Percentiles rank a stretch among this genome's conserved stretches.
Evolutionary conservation across 2,888 invertebrate species (phyloP).

Genomic region (Aporophyla nigra): DNA sequence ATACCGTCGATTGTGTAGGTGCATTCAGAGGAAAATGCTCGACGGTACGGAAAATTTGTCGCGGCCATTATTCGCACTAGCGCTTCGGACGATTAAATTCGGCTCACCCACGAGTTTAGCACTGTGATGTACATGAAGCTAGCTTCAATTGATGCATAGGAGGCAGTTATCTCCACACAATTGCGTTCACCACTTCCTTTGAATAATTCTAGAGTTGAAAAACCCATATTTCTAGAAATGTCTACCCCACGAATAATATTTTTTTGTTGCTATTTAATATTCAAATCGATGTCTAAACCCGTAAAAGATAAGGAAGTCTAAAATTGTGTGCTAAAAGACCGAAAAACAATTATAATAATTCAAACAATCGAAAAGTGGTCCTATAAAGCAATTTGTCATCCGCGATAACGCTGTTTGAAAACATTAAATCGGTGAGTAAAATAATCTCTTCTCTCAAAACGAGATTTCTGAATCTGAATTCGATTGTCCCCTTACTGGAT

Average conservation of each 20-base stretch:
- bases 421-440: slow-evolving; percentile 81
- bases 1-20: slow-evolving; percentile 88
- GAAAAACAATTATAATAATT: slow-evolving; percentile 56
- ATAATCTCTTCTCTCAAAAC: slow-evolving; percentile 76
- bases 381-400: slow-evolving; percentile 80
- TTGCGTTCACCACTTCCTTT: slow-evolving; percentile 56
- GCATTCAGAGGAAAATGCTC: slow-evolving; percentile 90
- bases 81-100: slow-evolving; percentile 88
- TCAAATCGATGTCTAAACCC: not conserved
- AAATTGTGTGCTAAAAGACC: slow-evolving; percentile 18
- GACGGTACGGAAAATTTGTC: slow-evolving; percentile 89
- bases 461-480: slow-evolving; percentile 78
- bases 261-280: slow-evolving; percentile 27
- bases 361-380: slow-evolving; percentile 62
- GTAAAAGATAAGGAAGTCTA: slow-evolving; percentile 17
- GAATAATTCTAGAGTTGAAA: slow-evolving; percentile 31
- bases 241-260: not conserved
- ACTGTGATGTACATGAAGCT: slow-evolving; percentile 70
- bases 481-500: slow-evolving; percentile 78
- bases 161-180: slow-evolving; percentile 53
- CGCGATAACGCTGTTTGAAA: slow-evolving; percentile 79
- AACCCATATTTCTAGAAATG: slow-evolving; percentile 24
- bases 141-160: slow-evolving; percentile 66
- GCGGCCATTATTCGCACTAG: slow-evolving; percentile 87
- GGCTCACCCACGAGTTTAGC: slow-evolving; percentile 80